phyloP scores from a whole-genome alignment of 1,140 invertebrate genomes.

The Drosophila lacertosa region DNA sequence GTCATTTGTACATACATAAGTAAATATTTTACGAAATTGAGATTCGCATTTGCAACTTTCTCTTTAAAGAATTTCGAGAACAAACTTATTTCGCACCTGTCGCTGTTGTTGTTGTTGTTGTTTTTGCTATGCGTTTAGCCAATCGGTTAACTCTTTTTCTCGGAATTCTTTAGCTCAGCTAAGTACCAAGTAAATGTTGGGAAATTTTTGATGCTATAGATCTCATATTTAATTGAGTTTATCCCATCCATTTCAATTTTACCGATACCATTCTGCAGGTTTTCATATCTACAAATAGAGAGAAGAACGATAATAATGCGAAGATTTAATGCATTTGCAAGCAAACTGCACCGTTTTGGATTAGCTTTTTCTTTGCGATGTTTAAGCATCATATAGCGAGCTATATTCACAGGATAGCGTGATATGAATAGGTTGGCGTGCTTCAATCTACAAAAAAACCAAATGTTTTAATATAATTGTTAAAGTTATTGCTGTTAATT shows the following conservation, averaged over 20 bases:
- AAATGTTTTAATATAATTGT: constrained; percentile 35
- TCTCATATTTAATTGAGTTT: constrained; percentile 92
- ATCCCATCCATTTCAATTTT: constrained; percentile 94
- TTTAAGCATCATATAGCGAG: constrained; percentile 95
- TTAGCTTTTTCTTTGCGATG: constrained; percentile 95
- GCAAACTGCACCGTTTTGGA: constrained; percentile 89
- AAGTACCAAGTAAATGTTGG: constrained; percentile 91
- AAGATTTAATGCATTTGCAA: neutral
- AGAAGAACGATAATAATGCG: constrained; percentile 3
- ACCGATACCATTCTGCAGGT: constrained; percentile 92
- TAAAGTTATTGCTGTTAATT: neutral
- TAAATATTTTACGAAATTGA: constrained; percentile 44
- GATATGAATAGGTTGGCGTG: constrained; percentile 92
- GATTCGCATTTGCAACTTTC: constrained; percentile 19
- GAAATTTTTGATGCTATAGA: constrained; percentile 88
- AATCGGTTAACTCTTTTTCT: constrained; percentile 78
- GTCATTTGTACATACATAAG: constrained; percentile 75
- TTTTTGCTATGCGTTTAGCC: constrained; percentile 7
- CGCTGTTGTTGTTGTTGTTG: constrained; percentile 1
- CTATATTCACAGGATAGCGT: constrained; percentile 93
- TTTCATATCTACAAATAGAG: constrained; percentile 89
- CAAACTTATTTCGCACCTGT: neutral
- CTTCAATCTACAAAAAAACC: constrained; percentile 85
- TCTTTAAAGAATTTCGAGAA: no score
- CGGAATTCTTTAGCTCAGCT: constrained; percentile 86